Evolutionary conservation across 2,797 vertebrate species (phyloP).

Genomic region (Heterohyrax brucei): DNA sequence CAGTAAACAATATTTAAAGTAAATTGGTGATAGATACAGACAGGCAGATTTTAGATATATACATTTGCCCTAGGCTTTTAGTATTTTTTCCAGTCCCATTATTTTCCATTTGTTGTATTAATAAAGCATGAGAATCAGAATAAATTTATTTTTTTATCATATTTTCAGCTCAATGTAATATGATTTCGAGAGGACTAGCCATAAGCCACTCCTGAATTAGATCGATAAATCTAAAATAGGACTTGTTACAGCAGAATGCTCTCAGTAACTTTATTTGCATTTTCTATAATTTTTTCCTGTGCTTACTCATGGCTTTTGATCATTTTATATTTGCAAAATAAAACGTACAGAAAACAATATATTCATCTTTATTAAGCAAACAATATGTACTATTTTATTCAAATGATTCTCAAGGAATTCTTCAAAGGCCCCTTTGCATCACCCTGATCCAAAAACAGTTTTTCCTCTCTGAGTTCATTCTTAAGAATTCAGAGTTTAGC

Average conservation of each 20-base stretch:
- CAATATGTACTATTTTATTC: neutral
- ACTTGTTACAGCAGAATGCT: neutral
- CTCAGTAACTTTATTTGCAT: neutral
- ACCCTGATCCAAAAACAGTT: neutral
- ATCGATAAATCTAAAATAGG: neutral
- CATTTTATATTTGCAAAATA: neutral
- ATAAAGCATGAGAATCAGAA: neutral
- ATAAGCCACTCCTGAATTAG: neutral
- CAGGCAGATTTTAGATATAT: neutral
- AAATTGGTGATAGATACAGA: neutral
- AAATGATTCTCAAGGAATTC: neutral
- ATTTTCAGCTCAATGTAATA: neutral
- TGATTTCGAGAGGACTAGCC: neutral
- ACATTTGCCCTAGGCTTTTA: neutral
- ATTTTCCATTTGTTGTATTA: neutral
- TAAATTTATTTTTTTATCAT: neutral
- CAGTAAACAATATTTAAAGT: neutral
- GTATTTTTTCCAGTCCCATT: neutral
- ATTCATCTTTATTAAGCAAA: neutral
- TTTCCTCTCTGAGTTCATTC: neutral
- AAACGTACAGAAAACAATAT: neutral
- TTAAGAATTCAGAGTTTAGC: neutral
- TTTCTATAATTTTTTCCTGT: neutral
- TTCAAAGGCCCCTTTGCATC: neutral
- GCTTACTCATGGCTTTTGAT: neutral